A percentile compares a stretch with the other conserved stretches of the same genome.
Conservation (phyloP, 1,140 invertebrate genomes). For the Aphaenogaster rudis region DNA sequence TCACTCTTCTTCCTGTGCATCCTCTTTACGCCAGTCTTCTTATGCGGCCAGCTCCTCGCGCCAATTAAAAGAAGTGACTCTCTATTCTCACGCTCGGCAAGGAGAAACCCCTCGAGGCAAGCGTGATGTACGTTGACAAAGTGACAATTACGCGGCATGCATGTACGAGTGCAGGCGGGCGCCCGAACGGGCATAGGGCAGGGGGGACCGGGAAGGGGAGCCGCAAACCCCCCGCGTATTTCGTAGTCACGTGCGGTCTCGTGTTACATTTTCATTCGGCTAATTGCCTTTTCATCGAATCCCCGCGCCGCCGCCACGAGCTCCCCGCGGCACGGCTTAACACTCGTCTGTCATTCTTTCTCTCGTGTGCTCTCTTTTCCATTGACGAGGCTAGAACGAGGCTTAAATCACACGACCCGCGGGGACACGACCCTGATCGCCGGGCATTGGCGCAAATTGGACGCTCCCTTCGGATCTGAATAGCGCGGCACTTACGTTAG, state of each 20-base stretch:
- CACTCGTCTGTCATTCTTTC: conserved; percentile 13
- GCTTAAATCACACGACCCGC: conserved; percentile 68
- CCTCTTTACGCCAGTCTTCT: conserved; percentile 23
- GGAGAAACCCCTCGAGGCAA: conserved; percentile 54
- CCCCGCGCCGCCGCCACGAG: conserved; percentile 55
- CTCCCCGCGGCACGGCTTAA: conserved; percentile 45
- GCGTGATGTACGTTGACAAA: conserved; percentile 81
- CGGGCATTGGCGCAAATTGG: conserved; percentile 72
- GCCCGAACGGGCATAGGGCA: conserved; percentile 46
- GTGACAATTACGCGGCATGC: conserved; percentile 83
- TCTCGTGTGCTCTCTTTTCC: conserved; percentile 17
- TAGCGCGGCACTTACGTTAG: conserved; percentile 36
- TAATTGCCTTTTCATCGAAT: conserved; percentile 84
- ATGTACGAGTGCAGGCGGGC: conserved; percentile 51
- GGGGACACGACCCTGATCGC: conserved; percentile 56
- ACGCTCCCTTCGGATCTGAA: conserved; percentile 49
- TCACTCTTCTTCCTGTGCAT: not conserved
- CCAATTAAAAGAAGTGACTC: conserved; percentile 80
- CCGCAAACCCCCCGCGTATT: conserved; percentile 55
- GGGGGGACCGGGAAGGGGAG: conserved; percentile 3
- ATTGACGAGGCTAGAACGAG: conserved; percentile 58
- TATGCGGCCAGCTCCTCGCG: conserved; percentile 49
- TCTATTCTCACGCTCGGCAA: conserved; percentile 66
- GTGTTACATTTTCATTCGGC: conserved; percentile 87
- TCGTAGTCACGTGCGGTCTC: conserved; percentile 86